phyloP scores from a whole-genome alignment of 2,113 vertebrate genomes.

The Apodemus sylvaticus region DNA sequence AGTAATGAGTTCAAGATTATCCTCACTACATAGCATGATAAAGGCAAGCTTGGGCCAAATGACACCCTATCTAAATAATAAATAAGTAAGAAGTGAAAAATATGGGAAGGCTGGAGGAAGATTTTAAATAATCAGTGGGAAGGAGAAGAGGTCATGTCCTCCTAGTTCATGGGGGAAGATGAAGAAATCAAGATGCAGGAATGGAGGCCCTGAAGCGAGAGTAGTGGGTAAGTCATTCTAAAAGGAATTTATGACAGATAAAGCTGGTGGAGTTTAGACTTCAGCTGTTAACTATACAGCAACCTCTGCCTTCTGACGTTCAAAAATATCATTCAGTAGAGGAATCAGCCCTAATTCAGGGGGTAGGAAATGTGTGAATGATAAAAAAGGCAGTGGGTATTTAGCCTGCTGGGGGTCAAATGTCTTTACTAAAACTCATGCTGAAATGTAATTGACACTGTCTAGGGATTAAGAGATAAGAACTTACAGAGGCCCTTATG shows the following conservation, averaged over 20 bases:
- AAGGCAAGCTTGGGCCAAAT: not conserved
- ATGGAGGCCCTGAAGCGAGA: not conserved
- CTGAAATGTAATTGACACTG: not conserved
- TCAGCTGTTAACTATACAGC: not conserved
- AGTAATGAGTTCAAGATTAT: not conserved
- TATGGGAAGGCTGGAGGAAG: not conserved
- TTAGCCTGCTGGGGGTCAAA: not conserved
- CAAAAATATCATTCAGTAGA: not conserved
- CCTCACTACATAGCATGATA: not conserved
- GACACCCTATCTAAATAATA: not conserved
- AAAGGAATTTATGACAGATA: constrained; percentile 22
- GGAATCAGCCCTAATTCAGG: constrained; percentile 9
- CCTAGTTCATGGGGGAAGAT: not conserved
- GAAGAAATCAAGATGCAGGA: not conserved
- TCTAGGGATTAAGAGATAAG: not conserved
- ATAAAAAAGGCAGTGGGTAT: not conserved
- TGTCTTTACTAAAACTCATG: not conserved
- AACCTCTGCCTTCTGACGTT: constrained; percentile 31
- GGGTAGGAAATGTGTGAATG: not conserved
- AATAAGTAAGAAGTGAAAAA: too few species aligned
- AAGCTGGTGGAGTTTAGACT: not conserved
- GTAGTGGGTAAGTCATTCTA: not conserved
- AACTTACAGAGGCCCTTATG: not conserved
- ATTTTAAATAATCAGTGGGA: not conserved
- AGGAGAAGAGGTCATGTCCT: not conserved